These are phyloP conservation scores for Oscheius sp. DNA, from an alignment of 2,888 invertebrate genomes.

Conservation along the genomic window DNA sequence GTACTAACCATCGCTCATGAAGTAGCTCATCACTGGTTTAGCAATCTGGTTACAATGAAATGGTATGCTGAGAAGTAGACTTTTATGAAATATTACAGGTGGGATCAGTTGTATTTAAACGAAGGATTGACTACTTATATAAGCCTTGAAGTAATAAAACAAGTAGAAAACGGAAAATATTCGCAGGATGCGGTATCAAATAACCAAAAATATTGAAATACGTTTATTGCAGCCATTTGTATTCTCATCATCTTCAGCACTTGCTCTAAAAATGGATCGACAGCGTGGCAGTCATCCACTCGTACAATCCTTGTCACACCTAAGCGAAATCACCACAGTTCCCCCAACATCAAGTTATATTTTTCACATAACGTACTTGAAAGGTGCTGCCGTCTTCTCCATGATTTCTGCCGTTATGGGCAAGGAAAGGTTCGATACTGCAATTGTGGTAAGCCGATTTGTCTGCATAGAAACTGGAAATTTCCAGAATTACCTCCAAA, in stretches of 20 bases:
- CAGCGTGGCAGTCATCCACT: no score
- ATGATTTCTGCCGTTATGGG: not conserved
- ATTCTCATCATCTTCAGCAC: no score
- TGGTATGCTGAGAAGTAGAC: conserved; percentile 73
- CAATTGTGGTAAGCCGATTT: not conserved
- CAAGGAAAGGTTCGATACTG: not conserved
- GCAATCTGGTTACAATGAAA: conserved; percentile 56
- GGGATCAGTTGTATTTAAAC: not conserved
- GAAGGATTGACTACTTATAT: conserved; percentile 26
- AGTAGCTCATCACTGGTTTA: conserved; percentile 10
- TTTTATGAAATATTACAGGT: not conserved
- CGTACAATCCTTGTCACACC: no score
- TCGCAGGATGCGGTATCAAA: no score
- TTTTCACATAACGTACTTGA: not conserved
- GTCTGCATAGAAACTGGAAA: not conserved
- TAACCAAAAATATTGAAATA: no score
- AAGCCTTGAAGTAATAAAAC: no score
- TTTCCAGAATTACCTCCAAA: not conserved
- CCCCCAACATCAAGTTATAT: not conserved
- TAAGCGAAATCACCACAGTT: no score
- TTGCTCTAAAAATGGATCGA: no score
- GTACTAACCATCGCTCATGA: conserved; percentile 75
- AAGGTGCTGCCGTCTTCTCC: not conserved
- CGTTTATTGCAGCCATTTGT: no score
- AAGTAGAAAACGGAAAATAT: no score